Conservation (phyloP, 1,140 invertebrate species). For the Heterodera schachtii region DNA sequence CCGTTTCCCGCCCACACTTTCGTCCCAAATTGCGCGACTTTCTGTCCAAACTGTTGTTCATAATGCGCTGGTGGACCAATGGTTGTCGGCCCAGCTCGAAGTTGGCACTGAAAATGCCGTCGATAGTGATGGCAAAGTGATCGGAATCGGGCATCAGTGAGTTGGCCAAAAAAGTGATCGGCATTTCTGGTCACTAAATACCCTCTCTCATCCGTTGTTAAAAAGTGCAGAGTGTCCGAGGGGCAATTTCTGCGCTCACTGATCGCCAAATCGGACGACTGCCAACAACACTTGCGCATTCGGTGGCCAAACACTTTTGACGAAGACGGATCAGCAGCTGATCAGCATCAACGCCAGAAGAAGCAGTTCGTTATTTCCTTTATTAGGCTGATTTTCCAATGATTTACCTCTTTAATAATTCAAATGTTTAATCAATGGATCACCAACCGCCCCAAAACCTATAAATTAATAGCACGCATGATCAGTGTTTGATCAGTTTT, state of each 20-base stretch:
- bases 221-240: not conserved
- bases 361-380: no score
- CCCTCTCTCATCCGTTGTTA: no score
- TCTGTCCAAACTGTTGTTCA: slow-evolving; percentile 25
- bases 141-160: slow-evolving; percentile 20
- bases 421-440: no score
- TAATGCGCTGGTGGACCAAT: slow-evolving; percentile 24
- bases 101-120: not conserved
- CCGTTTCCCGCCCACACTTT: slow-evolving; percentile 21
- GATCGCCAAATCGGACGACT: not conserved
- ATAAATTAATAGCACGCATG: no score
- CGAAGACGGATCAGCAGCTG: not conserved
- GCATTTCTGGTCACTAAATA: not conserved
- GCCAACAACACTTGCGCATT: not conserved
- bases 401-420: no score
- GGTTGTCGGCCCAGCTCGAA: not conserved
- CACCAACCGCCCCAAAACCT: no score
- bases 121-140: not conserved
- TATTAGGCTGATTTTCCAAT: no score
- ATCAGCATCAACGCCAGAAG: no score
- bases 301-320: not conserved
- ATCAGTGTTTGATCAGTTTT: no score
- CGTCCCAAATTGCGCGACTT: slow-evolving; percentile 16
- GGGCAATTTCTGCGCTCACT: not conserved
- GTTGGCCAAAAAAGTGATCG: not conserved